phyloP scores from a whole-genome alignment of 1,140 invertebrate genomes.

The Aethina tumida region DNA sequence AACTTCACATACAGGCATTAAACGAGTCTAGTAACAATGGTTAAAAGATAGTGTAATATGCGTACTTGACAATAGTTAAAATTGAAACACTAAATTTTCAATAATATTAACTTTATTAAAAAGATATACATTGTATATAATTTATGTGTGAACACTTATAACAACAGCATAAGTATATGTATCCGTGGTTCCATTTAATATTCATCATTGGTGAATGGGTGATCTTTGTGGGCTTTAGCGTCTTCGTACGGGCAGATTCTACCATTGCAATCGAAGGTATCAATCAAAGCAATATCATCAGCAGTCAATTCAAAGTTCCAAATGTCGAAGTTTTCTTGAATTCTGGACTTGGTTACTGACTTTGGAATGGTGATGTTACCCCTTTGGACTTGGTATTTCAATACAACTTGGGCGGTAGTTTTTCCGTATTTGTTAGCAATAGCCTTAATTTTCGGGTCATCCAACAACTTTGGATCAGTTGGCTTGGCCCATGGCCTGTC shows the following conservation, averaged over 20 bases:
- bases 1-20: no score
- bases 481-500: conserved; percentile 57
- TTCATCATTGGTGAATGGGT: conserved; percentile 17
- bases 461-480: conserved; percentile 43
- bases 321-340: conserved; percentile 24
- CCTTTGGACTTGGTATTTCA: conserved; percentile 26
- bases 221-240: conserved; percentile 12
- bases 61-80: no score
- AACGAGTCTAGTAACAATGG: no score
- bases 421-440: conserved; percentile 26
- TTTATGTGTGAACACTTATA: no score
- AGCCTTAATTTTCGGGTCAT: conserved; percentile 46
- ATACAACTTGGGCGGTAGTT: conserved; percentile 24
- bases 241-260: conserved; percentile 25
- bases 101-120: no score
- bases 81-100: no score
- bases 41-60: no score
- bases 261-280: conserved; percentile 26
- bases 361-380: conserved; percentile 25
- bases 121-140: no score
- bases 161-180: background rate
- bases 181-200: conserved; percentile 6
- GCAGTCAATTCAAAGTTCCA: conserved; percentile 23
- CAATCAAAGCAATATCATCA: conserved; percentile 21
- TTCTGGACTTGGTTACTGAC: conserved; percentile 23